Evolutionary conservation across 2,113 vertebrate genomes (phyloP), one percentile per base, ranked within the genome.

Genomic region (Psittacula cyanocephala): DNA sequence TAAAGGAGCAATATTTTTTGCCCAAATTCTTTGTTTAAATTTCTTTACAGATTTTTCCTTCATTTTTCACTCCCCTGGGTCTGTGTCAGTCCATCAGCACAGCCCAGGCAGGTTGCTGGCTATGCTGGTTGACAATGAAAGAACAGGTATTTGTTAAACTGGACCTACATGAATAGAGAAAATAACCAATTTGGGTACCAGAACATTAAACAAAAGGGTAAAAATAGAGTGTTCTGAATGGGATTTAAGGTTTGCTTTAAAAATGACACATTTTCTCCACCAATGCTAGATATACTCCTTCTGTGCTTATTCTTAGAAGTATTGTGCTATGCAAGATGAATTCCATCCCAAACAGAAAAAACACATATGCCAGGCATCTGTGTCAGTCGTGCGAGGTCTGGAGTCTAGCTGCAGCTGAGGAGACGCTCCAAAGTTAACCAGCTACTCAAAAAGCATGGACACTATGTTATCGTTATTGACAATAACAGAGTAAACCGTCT

Each of bases 401-500:
- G 31, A 76, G 71, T 11, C 62, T 65, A 20, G 43, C 39, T 20
- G 6, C 27, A 67, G 74, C 50, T 12, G 6, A 17, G 64, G 63
- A 52, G 41, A 41, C 24, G 2, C 47, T 39, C 67, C 63, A 5
- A 1, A 83, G 63, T 10, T 3, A 46, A 7, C 39, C 39, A 39
- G 31, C 71, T 55, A 50, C 80, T 74, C 86, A 35, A 18, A 29
- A 27, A 65, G 29, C 72, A 67, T 0, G 1, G 53, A 33, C 43
- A 7, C 17, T 12, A 4, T 4, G 15, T 5, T 23, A 3, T 0
- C 47, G 29, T 8, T 15, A 47, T 0, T 46, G 71, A 3, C 25
- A 68, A 14, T 0, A 78, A 35, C 17, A 31, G 39, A 81, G 60
- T 17, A 74, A 60, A 55, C 14, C 46, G 35, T 11, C 62, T 33